Evolutionary conservation across 2,888 invertebrate genomes (phyloP).

Genomic region (Biston stratarius): DNA sequence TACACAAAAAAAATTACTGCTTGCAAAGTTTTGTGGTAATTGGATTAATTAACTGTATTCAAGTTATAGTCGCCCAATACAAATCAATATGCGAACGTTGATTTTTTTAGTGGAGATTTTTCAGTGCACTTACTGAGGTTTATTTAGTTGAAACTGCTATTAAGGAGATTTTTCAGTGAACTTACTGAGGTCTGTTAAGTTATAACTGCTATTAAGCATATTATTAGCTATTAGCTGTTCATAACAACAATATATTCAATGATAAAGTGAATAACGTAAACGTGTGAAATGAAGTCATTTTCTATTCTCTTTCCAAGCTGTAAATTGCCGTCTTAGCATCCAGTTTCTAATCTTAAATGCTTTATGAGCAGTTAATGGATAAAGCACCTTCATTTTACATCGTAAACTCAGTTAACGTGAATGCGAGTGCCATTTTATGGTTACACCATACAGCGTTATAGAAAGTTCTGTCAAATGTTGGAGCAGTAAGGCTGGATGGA

Average conservation of each 20-base stretch:
- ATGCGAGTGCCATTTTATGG: slow-evolving; percentile 67
- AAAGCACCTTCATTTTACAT: slow-evolving; percentile 59
- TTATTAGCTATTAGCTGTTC: no score
- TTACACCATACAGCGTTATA: slow-evolving; percentile 48
- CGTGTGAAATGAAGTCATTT: not conserved
- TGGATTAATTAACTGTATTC: no score
- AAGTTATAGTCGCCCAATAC: no score
- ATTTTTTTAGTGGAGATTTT: no score
- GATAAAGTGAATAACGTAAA: not conserved
- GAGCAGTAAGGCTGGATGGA: slow-evolving; percentile 11
- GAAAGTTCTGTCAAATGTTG: slow-evolving; percentile 15
- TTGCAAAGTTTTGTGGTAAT: no score
- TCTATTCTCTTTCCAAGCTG: slow-evolving; percentile 13
- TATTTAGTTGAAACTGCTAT: no score
- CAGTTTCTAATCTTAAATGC: slow-evolving; percentile 44
- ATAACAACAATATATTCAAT: not conserved
- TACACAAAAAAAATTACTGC: no score
- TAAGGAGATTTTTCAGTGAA: no score
- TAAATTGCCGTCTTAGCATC: slow-evolving; percentile 30
- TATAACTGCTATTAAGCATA: no score
- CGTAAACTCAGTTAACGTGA: slow-evolving; percentile 66
- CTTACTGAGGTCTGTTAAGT: no score
- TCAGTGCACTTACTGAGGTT: no score
- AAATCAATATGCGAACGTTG: no score
- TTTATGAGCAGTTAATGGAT: slow-evolving; percentile 67